Conservation (phyloP, 1,140 invertebrate species). For the Drosophila sproati region DNA sequence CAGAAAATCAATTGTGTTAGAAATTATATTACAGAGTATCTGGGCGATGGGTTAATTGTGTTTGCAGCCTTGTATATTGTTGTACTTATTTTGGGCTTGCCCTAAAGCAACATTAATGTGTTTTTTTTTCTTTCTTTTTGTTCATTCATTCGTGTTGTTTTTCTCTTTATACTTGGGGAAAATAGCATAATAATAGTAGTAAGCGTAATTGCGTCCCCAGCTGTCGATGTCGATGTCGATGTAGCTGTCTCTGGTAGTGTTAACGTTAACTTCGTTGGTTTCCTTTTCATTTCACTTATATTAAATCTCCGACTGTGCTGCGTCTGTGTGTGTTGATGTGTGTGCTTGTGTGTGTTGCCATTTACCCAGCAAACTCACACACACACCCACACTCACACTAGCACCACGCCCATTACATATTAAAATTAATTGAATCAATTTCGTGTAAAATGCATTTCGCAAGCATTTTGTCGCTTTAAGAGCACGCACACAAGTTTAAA, state of each 20-base stretch:
- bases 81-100: slow-evolving; percentile 49
- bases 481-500: neutral
- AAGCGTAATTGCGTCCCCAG: slow-evolving; percentile 41
- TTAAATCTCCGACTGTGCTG: slow-evolving; percentile 2
- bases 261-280: slow-evolving; percentile 38
- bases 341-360: neutral
- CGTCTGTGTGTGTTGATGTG: neutral
- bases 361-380: neutral
- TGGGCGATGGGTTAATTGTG: neutral
- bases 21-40: too few relatives aligned
- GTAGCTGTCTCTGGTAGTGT: neutral
- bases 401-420: slow-evolving; percentile 16
- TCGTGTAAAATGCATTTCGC: slow-evolving; percentile 26
- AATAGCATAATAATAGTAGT: slow-evolving; percentile 46
- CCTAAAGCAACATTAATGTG: slow-evolving; percentile 13
- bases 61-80: neutral
- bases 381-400: neutral
- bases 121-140: neutral
- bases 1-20: too few relatives aligned
- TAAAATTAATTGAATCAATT: slow-evolving; percentile 33
- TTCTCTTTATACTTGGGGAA: neutral
- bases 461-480: slow-evolving; percentile 1
- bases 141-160: slow-evolving; percentile 2
- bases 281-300: slow-evolving; percentile 40
- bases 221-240: slow-evolving; percentile 22